Conservation (phyloP, 2,888 invertebrate genomes). For the Epicampocera succincta region DNA sequence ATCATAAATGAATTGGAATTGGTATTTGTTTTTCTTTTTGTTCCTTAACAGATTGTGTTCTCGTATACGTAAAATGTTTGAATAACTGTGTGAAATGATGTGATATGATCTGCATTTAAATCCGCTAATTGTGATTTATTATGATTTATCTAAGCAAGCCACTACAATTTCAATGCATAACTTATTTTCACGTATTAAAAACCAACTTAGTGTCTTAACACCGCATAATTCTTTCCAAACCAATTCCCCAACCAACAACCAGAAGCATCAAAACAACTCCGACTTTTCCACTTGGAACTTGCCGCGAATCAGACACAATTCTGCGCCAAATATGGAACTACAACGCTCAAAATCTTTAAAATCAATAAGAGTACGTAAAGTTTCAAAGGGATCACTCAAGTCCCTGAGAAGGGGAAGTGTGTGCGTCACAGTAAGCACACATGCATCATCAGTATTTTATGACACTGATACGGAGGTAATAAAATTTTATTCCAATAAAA, state of each 20-base stretch:
- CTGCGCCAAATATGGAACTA: conserved; percentile 74
- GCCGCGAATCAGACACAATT: conserved; percentile 42
- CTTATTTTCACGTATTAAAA: conserved; percentile 70
- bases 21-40: neutral
- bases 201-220: conserved; percentile 70
- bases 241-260: conserved; percentile 51
- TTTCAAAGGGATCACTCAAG: conserved; percentile 75
- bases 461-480: conserved; percentile 73
- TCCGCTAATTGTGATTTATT: neutral
- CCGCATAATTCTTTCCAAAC: conserved; percentile 49
- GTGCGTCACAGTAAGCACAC: conserved; percentile 75
- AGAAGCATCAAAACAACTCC: conserved; percentile 14
- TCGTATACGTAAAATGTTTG: neutral
- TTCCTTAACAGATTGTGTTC: neutral
- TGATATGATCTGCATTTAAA: neutral
- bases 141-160: neutral
- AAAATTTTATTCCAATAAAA: conserved; percentile 35
- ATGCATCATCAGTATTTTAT: conserved; percentile 75
- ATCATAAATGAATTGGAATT: neutral
- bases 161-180: conserved; percentile 67
- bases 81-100: conserved; percentile 6
- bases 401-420: conserved; percentile 75
- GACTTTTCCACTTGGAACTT: conserved; percentile 23
- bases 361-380: conserved; percentile 75
- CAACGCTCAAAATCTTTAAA: conserved; percentile 76